Base-by-base conservation (phyloP, 2,113 vertebrate genomes). In the Lagopus leucura region DNA sequence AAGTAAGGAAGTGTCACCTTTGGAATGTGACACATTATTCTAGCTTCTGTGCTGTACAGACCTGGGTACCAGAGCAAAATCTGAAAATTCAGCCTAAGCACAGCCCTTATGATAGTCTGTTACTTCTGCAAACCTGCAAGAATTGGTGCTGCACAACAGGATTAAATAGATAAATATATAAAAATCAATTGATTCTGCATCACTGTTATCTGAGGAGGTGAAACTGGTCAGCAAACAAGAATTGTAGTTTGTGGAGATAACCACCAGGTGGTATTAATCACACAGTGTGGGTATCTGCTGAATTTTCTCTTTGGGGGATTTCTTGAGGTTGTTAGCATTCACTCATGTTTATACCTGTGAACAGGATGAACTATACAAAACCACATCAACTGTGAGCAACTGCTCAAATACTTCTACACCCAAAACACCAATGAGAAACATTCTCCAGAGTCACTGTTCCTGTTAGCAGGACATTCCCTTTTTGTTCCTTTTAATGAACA, bases 221-320 rank as follows among this genome's bases (percentile, higher is more conserved):
- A 25, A 90, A 77, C 22, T 34, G 45, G 66, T 58, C n/a, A 73
- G 11, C 27, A 77, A 73, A 66, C 48, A 81, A 71, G 73, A 80
- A 55, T 5, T 25, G 28, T 21, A 38, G 3, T 30, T 10, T 69
- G 32, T 65, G 28, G 40, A 64, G 20, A 55, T 22, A 90, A 40
- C 86, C 87, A 81, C 47, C 38, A 91, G 81, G 64, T 67, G 55
- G 76, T 36, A 93, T 69, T 76, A 93, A 74, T 47, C 21, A 54
- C 1, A 1, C 14, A 30, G 25, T 19, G 19, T 5, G 40, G 18
- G 6, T 63, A 14, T 45, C 47, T 65, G 32, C 65, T 61, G 65
- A 63, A 65, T 78, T 84, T 75, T 93, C 38, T 64, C 25, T 71
- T 2, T 15, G 58, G 1, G 55, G 22, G 7, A 58, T 87, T 84